Evolutionary conservation across 2,888 invertebrate species (phyloP), one percentile per base, ranked within the genome.

Genomic region (Eudasyphora cyanicolor): DNA sequence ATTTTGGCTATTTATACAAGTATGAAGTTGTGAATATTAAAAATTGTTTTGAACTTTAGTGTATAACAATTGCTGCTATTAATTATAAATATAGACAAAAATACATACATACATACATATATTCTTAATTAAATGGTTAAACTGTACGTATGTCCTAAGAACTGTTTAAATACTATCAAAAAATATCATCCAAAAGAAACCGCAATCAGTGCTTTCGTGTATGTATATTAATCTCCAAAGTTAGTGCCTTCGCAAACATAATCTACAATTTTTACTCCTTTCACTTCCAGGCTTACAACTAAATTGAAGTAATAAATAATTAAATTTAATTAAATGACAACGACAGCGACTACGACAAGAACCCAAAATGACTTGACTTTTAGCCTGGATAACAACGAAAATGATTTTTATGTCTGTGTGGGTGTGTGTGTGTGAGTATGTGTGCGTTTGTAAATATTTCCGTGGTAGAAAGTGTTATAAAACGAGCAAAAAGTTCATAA

Each of bases 251-350:
- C 75, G 82, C 85, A 86, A 87, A 87, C 80, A 80, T 74, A 7
- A 19, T 29, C n/a, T 81, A 71, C 51, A 83, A 45, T 85, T 79
- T 14, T 64, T 49, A 38, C 38, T 77, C 14, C 62, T 45, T 45
- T 76, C 67, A 27, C 54, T 84, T 85, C 86, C 79, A 80, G 84
- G 42, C 57, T 57, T 70, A 70, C 45, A 77, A 54, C 64, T 24
- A 76, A 82, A 71, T 79, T 78, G 67, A 71, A 84, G 85, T 86
- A 86, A 87, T 90, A 87, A 89, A 90, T 89, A 89, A 90, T 90
- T 90, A 90, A 90, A 90, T 87, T 88, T 90, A 89, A 90, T 90
- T 90, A 90, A 90, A 89, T 88, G 87, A 80, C 83, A 86, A 86
- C 86, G 86, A 86, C 85, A 85, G 62, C 57, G 57, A 21, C 57